Percentiles rank a stretch among this genome's conserved stretches.
Conservation (phyloP, 2,113 vertebrate species). For the Tamias sibiricus region DNA sequence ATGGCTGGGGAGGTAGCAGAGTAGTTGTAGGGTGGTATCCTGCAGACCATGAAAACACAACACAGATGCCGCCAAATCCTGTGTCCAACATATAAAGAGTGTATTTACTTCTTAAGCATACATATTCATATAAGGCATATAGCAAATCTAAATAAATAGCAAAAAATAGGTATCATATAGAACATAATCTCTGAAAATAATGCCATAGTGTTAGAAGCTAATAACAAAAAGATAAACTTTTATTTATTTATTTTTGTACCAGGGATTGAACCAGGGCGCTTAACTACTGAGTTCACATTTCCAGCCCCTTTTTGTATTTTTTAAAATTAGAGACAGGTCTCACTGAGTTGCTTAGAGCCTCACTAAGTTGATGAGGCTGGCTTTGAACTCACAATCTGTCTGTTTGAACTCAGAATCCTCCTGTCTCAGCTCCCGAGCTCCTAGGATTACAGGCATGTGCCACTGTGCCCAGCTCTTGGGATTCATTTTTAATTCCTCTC, state of each 20-base stretch:
- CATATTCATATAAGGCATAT: not conserved
- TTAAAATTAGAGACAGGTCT: too few relatives aligned
- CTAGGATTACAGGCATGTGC: too few relatives aligned
- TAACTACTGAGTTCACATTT: too few relatives aligned
- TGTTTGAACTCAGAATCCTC: too few relatives aligned
- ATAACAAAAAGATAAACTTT: not conserved
- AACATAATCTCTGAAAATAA: not conserved
- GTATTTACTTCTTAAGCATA: not conserved
- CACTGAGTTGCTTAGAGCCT: too few relatives aligned
- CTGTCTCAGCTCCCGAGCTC: too few relatives aligned
- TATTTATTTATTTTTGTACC: too few relatives aligned
- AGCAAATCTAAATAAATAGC: not conserved
- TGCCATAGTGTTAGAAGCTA: conserved; percentile 14
- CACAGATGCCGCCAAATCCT: not conserved
- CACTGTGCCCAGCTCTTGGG: too few relatives aligned
- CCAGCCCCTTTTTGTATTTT: too few relatives aligned
- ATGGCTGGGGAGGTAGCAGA: not conserved
- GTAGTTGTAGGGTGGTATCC: not conserved
- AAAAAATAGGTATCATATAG: not conserved
- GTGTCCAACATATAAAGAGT: not conserved
- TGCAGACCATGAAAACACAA: not conserved
- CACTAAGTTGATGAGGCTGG: too few relatives aligned
- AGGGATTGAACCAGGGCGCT: too few relatives aligned
- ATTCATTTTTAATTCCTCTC: conserved; percentile 23
- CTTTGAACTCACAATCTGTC: too few relatives aligned